Base-by-base conservation (phyloP, 2,113 vertebrate species). In the Hippolais icterina region DNA sequence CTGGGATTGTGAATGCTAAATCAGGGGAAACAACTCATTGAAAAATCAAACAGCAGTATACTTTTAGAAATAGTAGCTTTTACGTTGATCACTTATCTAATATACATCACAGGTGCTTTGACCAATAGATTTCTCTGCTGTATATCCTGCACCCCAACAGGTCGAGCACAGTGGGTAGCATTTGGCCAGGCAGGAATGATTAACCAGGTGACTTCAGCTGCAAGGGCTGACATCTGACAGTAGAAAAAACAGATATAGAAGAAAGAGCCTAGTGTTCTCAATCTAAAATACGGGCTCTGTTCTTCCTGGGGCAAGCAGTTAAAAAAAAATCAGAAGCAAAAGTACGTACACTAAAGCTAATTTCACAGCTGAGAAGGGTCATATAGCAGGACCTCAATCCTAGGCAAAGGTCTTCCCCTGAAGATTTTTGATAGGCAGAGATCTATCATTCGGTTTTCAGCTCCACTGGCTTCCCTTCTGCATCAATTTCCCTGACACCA, bases 151-250 rank as follows among this genome's bases (percentile, higher is more conserved):
- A 47, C 23, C 42, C 37, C 42, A 85, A 59, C 29, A 71, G 72
- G 53, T 44, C 0, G 0, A 72, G 50, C 2, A 1, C 50, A 80
- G 47, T 29, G 54, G 31, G 33, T 39, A 94, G 49, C n/a, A 17
- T 79, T 94, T 87, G 72, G 33, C 42, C 63, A 91, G 66, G 14
- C 84, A 86, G 66, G 70, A 93, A 66, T 63, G 63, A 93, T 96
- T 85, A 95, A 91, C 93, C 93, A 97, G 96, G 96, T 97, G 94
- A 96, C 84, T 94, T 96, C 90, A 88, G 84, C 66, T 93, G 75
- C 78, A 91, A 95, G 42, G 22, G 70, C 71, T 95, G 75, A 82
- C 74, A 75, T 54, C 68, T 84, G 75, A 94, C 87, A 89, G 92
- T 41, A 77, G 50, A 57, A 93, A 72, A 95, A 96, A 83, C 81